Percentiles rank a stretch among this genome's conserved stretches.
Conservation (phyloP, 2,888 invertebrate species). For the Patella caerulea region DNA sequence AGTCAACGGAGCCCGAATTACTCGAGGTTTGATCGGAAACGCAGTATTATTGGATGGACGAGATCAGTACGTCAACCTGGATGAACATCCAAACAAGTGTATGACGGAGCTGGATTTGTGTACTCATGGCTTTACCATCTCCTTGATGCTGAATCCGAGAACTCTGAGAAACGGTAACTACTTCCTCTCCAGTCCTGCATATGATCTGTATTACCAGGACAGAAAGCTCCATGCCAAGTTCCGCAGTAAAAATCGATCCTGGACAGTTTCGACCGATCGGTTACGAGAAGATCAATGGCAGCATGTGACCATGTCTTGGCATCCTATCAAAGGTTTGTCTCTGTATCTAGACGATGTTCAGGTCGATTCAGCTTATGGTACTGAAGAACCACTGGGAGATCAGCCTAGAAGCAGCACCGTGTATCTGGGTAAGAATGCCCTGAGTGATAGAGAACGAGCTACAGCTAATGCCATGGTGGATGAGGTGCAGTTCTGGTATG, state of each 20-base stretch:
- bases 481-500: conserved; percentile 67
- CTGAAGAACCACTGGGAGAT: conserved; percentile 35
- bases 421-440: conserved; percentile 55
- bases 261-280: conserved; percentile 54
- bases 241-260: conserved; percentile 44
- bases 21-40: conserved; percentile 60
- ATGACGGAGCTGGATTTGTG: conserved; percentile 61
- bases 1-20: conserved; percentile 59
- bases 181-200: conserved; percentile 62
- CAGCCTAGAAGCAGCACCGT: conserved; percentile 39
- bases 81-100: conserved; percentile 55
- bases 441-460: conserved; percentile 23
- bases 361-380: conserved; percentile 37
- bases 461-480: conserved; percentile 61
- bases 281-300: conserved; percentile 60
- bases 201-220: conserved; percentile 61
- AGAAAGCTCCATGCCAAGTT: conserved; percentile 58
- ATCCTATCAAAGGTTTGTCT: conserved; percentile 59
- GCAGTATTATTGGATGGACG: conserved; percentile 55
- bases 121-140: conserved; percentile 58
- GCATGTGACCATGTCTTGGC: conserved; percentile 66
- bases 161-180: conserved; percentile 53
- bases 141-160: conserved; percentile 56
- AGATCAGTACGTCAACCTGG: conserved; percentile 61
- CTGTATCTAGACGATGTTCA: conserved; percentile 58